A percentile compares a stretch with the other conserved stretches of the same genome.
These are phyloP conservation scores for Anabacerthia variegaticeps DNA, from an alignment of 2,797 vertebrate genomes.

Conservation along the genomic window DNA sequence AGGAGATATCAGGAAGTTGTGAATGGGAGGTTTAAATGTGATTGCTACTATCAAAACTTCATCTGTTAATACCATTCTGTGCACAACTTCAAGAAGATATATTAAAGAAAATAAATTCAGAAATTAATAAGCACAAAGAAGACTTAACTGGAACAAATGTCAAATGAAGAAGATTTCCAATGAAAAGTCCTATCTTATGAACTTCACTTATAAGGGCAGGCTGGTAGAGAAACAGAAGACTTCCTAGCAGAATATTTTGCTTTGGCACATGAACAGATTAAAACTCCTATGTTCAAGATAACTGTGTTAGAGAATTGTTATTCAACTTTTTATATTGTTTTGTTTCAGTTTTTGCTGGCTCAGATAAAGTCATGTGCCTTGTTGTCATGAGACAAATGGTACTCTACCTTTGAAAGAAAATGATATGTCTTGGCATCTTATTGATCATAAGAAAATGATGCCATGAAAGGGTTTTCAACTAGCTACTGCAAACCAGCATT, in stretches of 20 bases:
- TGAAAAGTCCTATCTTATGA: background rate
- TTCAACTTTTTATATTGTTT: background rate
- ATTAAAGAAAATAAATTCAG: background rate
- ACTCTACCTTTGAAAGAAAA: background rate
- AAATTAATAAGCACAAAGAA: background rate
- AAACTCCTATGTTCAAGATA: background rate
- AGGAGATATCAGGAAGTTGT: background rate
- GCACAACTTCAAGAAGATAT: background rate
- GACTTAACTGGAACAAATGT: background rate
- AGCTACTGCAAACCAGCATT: background rate
- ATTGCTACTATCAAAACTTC: background rate
- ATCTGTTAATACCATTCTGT: background rate
- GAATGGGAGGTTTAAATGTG: background rate
- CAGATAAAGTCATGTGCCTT: background rate
- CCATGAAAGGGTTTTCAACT: background rate
- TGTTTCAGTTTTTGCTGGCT: background rate
- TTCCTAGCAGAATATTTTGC: background rate
- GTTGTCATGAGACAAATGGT: background rate
- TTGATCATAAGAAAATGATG: background rate
- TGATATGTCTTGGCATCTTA: background rate
- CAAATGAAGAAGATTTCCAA: background rate
- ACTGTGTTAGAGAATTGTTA: background rate
- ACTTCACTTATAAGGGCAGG: background rate
- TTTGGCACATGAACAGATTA: background rate
- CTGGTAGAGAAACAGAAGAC: background rate